Evolutionary conservation across 2,888 invertebrate genomes (phyloP).

Genomic region (Dasypogon diadema): DNA sequence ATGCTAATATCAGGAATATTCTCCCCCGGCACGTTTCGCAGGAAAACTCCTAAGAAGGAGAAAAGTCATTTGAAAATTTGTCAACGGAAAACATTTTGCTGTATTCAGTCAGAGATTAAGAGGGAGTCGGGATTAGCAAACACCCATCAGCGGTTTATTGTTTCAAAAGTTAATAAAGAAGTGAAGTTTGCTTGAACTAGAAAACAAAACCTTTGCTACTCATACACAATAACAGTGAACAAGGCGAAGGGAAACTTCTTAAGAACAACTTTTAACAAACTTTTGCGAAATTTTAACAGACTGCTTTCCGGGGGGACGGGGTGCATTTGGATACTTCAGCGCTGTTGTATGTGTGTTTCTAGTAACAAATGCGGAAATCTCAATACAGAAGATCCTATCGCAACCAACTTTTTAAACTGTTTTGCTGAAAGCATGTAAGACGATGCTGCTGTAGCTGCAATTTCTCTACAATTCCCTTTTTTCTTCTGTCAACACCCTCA

Average conservation of each 20-base stretch:
- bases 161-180: conserved; percentile 50
- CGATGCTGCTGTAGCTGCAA: too few relatives aligned
- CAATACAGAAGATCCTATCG: too few relatives aligned
- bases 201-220: conserved; percentile 45
- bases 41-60: conserved; percentile 27
- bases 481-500: too few relatives aligned
- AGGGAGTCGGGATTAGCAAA: conserved; percentile 23
- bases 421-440: too few relatives aligned
- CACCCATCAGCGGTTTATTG: conserved; percentile 51
- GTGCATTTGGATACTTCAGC: not conserved
- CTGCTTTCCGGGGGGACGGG: not conserved
- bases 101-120: conserved; percentile 22
- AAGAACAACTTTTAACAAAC: conserved; percentile 46
- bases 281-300: conserved; percentile 47
- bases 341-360: not conserved
- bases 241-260: conserved; percentile 5
- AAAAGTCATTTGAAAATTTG: conserved; percentile 46
- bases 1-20: conserved; percentile 22
- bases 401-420: too few relatives aligned
- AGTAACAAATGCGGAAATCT: too few relatives aligned
- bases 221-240: conserved; percentile 4
- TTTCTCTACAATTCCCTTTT: too few relatives aligned
- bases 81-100: conserved; percentile 48
- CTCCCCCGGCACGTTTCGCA: not conserved
- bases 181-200: conserved; percentile 47